Evolutionary conservation across 2,113 vertebrate genomes (phyloP), one percentile per base, ranked within the genome.

Genomic region (Ariopsis seemanni): DNA sequence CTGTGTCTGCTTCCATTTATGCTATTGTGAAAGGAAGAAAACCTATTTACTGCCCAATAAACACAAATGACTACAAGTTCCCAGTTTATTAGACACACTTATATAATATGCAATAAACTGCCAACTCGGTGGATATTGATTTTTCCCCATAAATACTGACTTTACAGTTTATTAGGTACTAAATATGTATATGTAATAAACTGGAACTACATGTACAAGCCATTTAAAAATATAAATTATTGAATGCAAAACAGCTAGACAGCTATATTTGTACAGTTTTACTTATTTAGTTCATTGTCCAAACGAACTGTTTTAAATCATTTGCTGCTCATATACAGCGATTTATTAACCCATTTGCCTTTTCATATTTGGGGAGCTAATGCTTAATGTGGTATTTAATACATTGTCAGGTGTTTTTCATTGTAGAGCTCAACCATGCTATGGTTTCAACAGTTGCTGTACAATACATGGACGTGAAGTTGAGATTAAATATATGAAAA

Each of bases 61-160:
- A 53, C 50, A 69, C 48, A 83, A 83, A 65, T 53, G 48, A 53
- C n/a, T 27, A 83, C 48, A 83, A n/a, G 30, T 17, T 78, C 50
- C 48, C 11, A 79, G 12, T 79, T 55, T 79, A 79, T 79, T 30
- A 27, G 11, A 27, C n/a, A 55, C 53, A 27, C 25, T 57, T 27
- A 57, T 27, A 30, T 79, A 27, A 55, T 57, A 30, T n/a, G 50
- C 10, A 77, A 6, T 79, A 30, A 57, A 27, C 52, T 79, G 77
- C 77, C n/a, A 79, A 9, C 77, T 27, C 50, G 15, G 25, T 9
- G 14, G 17, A 20, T 18, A n/a, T 78, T 57, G 6, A 50, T 79
- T 57, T 79, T 27, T n/a, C 6, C n/a, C 25, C 25, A 79, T 55
- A 55, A 78, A 57, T 57, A 79, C 57, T 53, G 74, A 52, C 48